Evolutionary conservation across 2,797 vertebrate genomes (phyloP), one percentile per base, ranked within the genome.

Genomic region (Synaphobranchus kaupii): DNA sequence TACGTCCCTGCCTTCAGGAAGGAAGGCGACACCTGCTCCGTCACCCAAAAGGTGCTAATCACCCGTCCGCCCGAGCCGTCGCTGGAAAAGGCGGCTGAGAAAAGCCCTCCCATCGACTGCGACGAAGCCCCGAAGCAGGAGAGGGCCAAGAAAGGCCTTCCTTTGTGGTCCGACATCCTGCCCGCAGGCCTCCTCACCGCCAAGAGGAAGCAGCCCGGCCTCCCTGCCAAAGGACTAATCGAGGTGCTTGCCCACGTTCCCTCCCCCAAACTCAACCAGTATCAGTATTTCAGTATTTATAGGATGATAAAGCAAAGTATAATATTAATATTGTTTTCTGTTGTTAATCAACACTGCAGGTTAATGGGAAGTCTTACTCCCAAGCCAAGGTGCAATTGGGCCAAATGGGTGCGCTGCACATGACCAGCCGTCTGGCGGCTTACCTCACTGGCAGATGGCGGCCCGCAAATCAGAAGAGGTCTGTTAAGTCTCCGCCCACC

Each of bases 391-490:
- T 99, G 94, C 93, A 97, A 94, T 94, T 99, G 93, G 99, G 99
- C 88, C 96, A 94, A 91, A 97, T 99, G 95, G 99, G 99, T 87
- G 96, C 98, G 90, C 95, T 99, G 87, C 98, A 99, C 94, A 97
- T 98, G 87, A 97, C 97, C 90, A 99, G 96, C 95, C 97, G 97
- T 85, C 96, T 99, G 81, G 98, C 98, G 92, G 98, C 98, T 83
- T 97, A 96, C 90, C 91, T 98, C 93, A 98, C 97, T 66, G 97
- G 97, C 89, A 97, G 97, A 90, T 95, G 98, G 88, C 94, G 89
- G 86, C 94, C 95, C 88, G 91, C 87, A 92, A 95, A 93, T 90
- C 95, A 95, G 92, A 93, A 93, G 86, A 93, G 91, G 47, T 95
- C 96, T 91, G 90, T 95, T 93, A 91, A 93, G 89, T 94, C 94